Base-by-base conservation (phyloP, 2,888 invertebrate species). In the Acanthosepion pharaonis region DNA sequence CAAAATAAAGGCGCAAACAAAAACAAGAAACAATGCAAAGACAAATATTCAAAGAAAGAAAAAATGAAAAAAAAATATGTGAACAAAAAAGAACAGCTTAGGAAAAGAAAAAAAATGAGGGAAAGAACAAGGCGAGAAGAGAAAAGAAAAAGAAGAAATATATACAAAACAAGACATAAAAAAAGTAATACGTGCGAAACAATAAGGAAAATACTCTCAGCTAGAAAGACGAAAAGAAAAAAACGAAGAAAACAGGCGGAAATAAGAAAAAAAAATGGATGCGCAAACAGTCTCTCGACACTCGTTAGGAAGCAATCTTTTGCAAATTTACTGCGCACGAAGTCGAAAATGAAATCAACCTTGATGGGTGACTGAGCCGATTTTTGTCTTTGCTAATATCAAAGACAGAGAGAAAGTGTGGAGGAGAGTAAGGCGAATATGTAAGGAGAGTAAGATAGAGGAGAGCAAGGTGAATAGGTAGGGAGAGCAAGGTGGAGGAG, bases 291-390 rank as follows among this genome's bases (percentile, higher is more conserved):
- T 78, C 78, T 78, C 78, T 33, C 78, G 78, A 78, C n/a, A 78
- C 78, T 78, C n/a, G n/a, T n/a, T 78, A 78, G 78, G 78, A 78
- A 78, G 78, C n/a, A 78, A 78, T n/a, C 78, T 78, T 78, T n/a
- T n/a, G n/a, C n/a, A 78, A 59, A n/a, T 78, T 78, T 78, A n/a
- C n/a, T 11, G 78, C n/a, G 9, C 78, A 78, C 78, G 23, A n/a
- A 78, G 78, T 78, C 78, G n/a, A 78, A 78, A 78, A 78, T 78
- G n/a, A 78, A 78, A 78, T 78, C 78, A 78, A 78, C n/a, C 9
- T 78, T 78, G 78, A 78, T 78, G 78, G 78, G 78, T 78, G 78
- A 78, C 78, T 78, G 78, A 78, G 78, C n/a, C 11, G 78, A 78
- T 78, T n/a, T 78, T 78, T 78, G 78, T 78, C 78, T 78, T 78